A percentile compares a stretch with the other conserved stretches of the same genome.
Conservation (phyloP, 2,113 vertebrate genomes). For the Herpetotheres cachinnans region DNA sequence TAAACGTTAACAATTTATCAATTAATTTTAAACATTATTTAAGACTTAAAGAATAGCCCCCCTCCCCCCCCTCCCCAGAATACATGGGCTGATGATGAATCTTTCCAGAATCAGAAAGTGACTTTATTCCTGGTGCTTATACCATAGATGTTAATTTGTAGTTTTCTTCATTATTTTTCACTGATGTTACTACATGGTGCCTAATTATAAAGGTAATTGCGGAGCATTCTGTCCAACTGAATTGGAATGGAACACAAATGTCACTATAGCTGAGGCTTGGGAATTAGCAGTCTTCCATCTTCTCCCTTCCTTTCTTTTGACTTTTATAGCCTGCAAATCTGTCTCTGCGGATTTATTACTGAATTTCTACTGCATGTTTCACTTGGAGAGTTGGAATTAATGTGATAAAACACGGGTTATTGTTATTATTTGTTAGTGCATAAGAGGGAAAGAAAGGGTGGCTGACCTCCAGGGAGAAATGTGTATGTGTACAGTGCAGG, state of each 20-base stretch:
- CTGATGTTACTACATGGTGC: background rate
- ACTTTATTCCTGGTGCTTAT: background rate
- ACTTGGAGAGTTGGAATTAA: background rate
- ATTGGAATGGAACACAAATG: background rate
- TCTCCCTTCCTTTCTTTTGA: background rate
- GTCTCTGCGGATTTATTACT: background rate
- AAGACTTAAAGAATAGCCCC: background rate
- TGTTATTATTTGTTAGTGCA: background rate
- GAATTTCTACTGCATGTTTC: background rate
- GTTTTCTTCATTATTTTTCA: background rate
- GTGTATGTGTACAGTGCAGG: background rate
- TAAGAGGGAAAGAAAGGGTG: background rate
- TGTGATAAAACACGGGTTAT: fast-evolving
- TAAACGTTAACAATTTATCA: too few relatives aligned
- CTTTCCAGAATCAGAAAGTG: background rate
- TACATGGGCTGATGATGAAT: background rate
- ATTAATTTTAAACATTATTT: too few relatives aligned
- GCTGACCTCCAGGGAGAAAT: background rate
- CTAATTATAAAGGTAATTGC: background rate
- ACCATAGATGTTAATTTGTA: background rate
- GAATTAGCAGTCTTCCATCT: background rate
- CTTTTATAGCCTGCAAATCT: background rate
- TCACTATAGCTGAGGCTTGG: background rate
- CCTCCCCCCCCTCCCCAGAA: background rate
- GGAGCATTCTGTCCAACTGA: background rate